Conservation (phyloP, 2,888 invertebrate species). For the Eueremaeus valkanovi region DNA sequence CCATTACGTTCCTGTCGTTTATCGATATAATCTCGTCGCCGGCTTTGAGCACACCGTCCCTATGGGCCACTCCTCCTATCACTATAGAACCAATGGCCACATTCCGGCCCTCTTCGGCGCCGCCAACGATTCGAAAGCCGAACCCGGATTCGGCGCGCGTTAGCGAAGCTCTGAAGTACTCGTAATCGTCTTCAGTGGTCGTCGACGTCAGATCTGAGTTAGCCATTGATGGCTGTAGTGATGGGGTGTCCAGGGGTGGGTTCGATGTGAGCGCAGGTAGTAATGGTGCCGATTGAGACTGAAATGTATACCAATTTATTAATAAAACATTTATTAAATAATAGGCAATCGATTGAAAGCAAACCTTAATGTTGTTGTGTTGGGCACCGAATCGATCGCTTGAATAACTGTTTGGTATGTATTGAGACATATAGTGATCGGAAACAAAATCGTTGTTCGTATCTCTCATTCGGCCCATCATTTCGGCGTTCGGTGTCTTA, state of each 20-base stretch:
- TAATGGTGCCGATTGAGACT: conserved; percentile 30
- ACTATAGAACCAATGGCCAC: conserved; percentile 55
- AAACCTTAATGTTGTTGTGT: conserved; percentile 19
- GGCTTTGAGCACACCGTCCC: conserved; percentile 81
- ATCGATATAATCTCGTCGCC: conserved; percentile 94
- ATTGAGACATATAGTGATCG: conserved; percentile 24
- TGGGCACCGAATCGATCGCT: background rate
- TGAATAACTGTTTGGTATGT: conserved; percentile 5
- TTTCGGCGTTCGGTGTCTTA: conserved; percentile 41
- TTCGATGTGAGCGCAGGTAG: conserved; percentile 4
- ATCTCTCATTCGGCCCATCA: conserved; percentile 30
- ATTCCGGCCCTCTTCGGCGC: conserved; percentile 93
- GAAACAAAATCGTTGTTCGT: background rate
- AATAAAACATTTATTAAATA: too few species aligned
- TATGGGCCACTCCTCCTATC: conserved; percentile 79
- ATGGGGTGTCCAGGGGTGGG: background rate
- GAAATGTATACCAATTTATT: background rate
- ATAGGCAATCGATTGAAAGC: too few species aligned
- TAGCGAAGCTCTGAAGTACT: conserved; percentile 62
- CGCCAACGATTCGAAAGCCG: conserved; percentile 96
- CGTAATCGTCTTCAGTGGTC: conserved; percentile 41
- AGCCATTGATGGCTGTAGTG: background rate
- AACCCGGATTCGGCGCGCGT: conserved; percentile 90
- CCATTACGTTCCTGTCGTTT: conserved; percentile 75
- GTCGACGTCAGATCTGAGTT: conserved; percentile 15